phyloP scores from a whole-genome alignment of 1,140 invertebrate genomes.

The Zophobas morio region DNA sequence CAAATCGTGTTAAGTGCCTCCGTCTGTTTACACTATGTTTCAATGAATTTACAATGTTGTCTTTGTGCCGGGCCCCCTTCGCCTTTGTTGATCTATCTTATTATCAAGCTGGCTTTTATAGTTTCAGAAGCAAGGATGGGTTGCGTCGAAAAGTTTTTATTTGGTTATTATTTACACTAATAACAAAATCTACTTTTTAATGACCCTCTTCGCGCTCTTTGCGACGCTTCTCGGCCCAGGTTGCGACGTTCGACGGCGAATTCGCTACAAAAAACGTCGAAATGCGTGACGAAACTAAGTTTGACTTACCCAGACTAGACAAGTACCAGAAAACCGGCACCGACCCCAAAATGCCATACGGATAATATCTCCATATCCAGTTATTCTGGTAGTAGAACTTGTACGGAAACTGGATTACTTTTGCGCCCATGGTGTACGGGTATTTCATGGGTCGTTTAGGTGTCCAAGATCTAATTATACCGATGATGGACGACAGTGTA shows the following conservation, averaged over 20 bases:
- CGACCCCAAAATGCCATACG: conserved; percentile 60
- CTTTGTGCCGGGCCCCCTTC: conserved; percentile 23
- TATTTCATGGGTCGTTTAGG: conserved; percentile 72
- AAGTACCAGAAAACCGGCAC: conserved; percentile 72
- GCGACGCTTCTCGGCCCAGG: conserved; percentile 68
- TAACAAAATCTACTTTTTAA: no score
- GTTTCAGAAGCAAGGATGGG: conserved; percentile 17
- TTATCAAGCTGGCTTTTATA: conserved; percentile 34
- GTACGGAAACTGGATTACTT: conserved; percentile 75
- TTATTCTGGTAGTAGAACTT: conserved; percentile 69
- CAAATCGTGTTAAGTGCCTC: conserved; percentile 37
- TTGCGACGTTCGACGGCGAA: conserved; percentile 69
- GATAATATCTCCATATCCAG: conserved; percentile 71
- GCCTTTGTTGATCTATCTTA: conserved; percentile 35
- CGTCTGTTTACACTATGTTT: conserved; percentile 22
- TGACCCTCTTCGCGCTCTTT: conserved; percentile 56
- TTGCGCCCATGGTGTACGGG: conserved; percentile 74
- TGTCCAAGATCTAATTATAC: background rate
- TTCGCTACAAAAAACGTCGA: conserved; percentile 65
- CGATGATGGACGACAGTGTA: no score
- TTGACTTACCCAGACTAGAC: conserved; percentile 67
- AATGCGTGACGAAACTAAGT: background rate
- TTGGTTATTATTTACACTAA: conserved; percentile 9
- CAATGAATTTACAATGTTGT: conserved; percentile 38
- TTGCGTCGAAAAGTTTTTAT: background rate